phyloP scores from a whole-genome alignment of 2,888 invertebrate genomes.

The Drosophila dives region DNA sequence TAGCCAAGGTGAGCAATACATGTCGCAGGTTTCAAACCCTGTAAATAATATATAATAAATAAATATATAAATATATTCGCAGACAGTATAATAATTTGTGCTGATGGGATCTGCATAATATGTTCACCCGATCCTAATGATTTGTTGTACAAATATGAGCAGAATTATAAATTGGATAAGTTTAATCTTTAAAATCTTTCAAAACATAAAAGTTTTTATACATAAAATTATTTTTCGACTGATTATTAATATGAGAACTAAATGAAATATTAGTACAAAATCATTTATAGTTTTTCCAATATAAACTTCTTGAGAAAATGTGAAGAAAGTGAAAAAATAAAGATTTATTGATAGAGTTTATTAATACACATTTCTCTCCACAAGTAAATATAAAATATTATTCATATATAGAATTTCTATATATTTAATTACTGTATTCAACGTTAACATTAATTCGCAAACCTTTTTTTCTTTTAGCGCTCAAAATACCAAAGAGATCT shows the following conservation, averaged over 20 bases:
- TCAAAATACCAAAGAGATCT: constrained; percentile 69
- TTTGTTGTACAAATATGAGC: neutral
- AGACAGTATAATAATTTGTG: neutral
- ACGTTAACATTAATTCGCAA: neutral
- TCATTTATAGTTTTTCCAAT: too few species aligned
- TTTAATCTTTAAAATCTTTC: neutral
- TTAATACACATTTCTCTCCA: too few species aligned
- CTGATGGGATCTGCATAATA: neutral
- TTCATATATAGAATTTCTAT: neutral
- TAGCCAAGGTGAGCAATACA: neutral
- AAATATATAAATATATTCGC: neutral
- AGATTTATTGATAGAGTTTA: too few species aligned
- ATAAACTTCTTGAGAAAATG: too few species aligned
- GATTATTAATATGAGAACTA: too few species aligned
- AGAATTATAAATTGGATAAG: neutral
- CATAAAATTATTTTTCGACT: too few species aligned
- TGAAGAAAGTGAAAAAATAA: too few species aligned
- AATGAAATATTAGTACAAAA: too few species aligned
- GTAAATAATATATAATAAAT: neutral
- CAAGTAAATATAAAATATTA: neutral
- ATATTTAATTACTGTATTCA: neutral
- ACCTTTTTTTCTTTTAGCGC: constrained; percentile 51
- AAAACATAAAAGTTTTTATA: too few species aligned
- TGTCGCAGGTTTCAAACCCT: neutral
- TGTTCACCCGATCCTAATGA: neutral